phyloP scores from a whole-genome alignment of 1,140 invertebrate genomes.

The Aphaenogaster ashmeadi region DNA sequence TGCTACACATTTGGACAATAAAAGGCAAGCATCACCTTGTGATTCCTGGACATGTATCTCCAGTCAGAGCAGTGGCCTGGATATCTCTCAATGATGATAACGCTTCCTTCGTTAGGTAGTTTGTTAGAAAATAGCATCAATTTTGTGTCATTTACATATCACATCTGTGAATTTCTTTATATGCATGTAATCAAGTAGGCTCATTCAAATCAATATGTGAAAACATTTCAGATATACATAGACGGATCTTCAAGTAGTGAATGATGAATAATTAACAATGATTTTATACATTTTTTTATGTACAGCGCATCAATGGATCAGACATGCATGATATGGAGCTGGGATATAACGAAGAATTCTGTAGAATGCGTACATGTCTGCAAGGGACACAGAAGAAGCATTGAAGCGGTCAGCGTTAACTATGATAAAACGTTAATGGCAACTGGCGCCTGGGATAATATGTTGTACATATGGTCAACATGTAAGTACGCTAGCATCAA shows the following conservation, averaged over 20 bases:
- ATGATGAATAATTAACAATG: slow-evolving; percentile 21
- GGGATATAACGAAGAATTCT: slow-evolving; percentile 92
- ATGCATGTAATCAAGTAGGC: neutral
- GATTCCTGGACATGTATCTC: slow-evolving; percentile 94
- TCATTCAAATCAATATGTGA: neutral
- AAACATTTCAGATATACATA: neutral
- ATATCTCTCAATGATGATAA: slow-evolving; percentile 90
- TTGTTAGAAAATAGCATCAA: neutral
- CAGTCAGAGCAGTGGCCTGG: slow-evolving; percentile 96
- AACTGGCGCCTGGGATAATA: slow-evolving; percentile 97
- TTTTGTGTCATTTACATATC: neutral
- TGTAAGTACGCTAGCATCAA: slow-evolving; percentile 84
- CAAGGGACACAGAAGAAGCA: slow-evolving; percentile 95
- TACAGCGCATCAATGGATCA: slow-evolving; percentile 96
- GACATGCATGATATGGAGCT: slow-evolving; percentile 96
- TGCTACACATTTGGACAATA: slow-evolving; percentile 95
- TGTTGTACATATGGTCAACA: slow-evolving; percentile 93
- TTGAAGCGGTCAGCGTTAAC: slow-evolving; percentile 94
- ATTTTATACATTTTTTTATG: slow-evolving; percentile 20
- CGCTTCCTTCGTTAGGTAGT: slow-evolving; percentile 92
- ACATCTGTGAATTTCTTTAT: neutral
- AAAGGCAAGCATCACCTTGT: slow-evolving; percentile 94
- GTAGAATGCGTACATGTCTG: slow-evolving; percentile 94
- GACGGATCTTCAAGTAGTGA: neutral
- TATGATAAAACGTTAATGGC: slow-evolving; percentile 90